Evolutionary conservation across 2,888 invertebrate species (phyloP), one percentile per base, ranked within the genome.

Genomic region (Mesoligia furuncula): DNA sequence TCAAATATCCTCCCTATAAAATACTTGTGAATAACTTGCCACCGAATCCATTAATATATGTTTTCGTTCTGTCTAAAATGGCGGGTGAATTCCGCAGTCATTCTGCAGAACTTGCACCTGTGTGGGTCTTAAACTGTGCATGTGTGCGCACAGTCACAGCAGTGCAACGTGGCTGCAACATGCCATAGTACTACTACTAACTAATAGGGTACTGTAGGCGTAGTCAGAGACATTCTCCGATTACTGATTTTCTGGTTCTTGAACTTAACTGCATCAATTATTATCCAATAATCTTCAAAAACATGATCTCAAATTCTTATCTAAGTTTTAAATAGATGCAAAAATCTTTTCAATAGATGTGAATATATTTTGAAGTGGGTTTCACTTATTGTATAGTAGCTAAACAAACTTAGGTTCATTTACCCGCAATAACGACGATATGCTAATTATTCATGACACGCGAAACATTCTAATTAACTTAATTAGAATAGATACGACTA

Each of bases 181-280:
- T 92, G 87, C 90, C 89, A 85, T 93, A 92, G 91, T 93, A 92
- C 90, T 88, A 89, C 85, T 83, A 83, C 74, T 83, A 74, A 79
- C 80, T 82, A 88, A 89, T 87, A 92, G 91, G 91, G 91, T 90
- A 87, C 89, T 87, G 90, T 91, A 94, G 93, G 94, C 93, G 94
- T 93, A 93, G 90, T 88, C 89, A 78, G 86, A 89, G 91, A 93
- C 92, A 94, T 93, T 93, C 93, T 92, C 92, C 90, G 85, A 84
- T 90, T 90, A 87, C 90, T 92, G 88, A 91, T 87, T 93, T 94
- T 95, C 93, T 95, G 91, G 92, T 94, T 92, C 87, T 87, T 86
- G 59, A 73, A 82, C 73, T 78, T 39, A 65, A 72, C 27, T 65
- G 62, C 36, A 15, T 31, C n/a, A 36, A 67, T 61, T 72, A 42